A percentile compares a stretch with the other conserved stretches of the same genome.
phyloP scores from a whole-genome alignment of 2,113 vertebrate species.

The Paradisaea rubra region DNA sequence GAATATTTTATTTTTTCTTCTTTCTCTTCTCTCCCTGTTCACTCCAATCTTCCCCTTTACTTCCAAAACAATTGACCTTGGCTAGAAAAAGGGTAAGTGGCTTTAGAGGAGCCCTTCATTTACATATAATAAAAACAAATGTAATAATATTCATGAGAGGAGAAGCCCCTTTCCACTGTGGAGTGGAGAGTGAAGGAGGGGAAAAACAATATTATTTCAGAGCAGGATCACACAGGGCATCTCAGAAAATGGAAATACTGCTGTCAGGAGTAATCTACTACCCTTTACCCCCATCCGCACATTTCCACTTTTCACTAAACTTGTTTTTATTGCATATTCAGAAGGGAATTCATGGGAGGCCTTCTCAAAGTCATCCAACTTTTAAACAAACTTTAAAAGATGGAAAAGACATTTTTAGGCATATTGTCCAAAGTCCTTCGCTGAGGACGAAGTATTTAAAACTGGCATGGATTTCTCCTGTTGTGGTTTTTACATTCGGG shows the following conservation, averaged over 20 bases:
- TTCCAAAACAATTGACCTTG: not conserved
- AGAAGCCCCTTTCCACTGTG: not conserved
- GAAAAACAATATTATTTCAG: constrained; percentile 53
- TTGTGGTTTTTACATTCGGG: constrained; percentile 66
- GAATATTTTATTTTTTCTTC: not conserved
- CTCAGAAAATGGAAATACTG: constrained; percentile 64
- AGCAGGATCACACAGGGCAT: not conserved
- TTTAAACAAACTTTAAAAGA: constrained; percentile 73
- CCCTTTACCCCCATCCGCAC: not conserved
- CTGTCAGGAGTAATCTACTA: constrained; percentile 59
- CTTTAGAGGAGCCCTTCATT: not conserved
- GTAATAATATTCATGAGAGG: not conserved
- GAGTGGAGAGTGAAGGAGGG: not conserved
- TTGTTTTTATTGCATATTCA: constrained; percentile 75
- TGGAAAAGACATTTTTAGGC: constrained; percentile 68
- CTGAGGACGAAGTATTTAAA: constrained; percentile 58
- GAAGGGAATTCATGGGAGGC: constrained; percentile 70
- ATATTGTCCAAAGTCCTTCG: constrained; percentile 57
- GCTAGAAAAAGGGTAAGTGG: not conserved
- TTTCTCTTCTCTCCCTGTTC: not conserved
- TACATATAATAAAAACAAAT: not conserved
- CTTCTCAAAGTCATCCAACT: constrained; percentile 70
- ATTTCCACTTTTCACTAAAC: constrained; percentile 71
- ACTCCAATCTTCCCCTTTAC: not conserved
- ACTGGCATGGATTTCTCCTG: constrained; percentile 41